Percentiles rank a stretch among this genome's conserved stretches.
Conservation (phyloP, 1,140 invertebrate genomes). For the Paracyclopina nana region DNA sequence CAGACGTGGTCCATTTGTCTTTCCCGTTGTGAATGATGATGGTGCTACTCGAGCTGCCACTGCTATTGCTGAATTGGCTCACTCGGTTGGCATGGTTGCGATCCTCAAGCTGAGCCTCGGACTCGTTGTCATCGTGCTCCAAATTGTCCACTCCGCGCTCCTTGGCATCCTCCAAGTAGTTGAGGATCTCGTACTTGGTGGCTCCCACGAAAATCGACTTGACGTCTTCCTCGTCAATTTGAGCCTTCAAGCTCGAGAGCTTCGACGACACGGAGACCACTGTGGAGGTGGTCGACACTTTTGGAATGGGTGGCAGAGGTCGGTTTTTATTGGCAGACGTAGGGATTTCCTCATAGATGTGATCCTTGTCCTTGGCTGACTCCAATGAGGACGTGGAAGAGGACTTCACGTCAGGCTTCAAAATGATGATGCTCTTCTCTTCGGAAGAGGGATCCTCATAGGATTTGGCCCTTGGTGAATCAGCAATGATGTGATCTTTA, state of each 20-base stretch:
- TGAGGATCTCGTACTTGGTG: constrained; percentile 67
- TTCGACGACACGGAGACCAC: no score
- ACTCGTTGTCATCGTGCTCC: no score
- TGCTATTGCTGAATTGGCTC: constrained; percentile 7
- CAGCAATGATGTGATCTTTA: neutral
- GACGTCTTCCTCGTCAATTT: constrained; percentile 24
- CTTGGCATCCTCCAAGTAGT: constrained; percentile 63
- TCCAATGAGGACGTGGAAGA: neutral
- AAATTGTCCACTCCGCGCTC: no score
- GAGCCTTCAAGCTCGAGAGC: no score
- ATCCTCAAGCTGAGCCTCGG: neutral
- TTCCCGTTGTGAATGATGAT: constrained; percentile 19
- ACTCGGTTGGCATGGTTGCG: constrained; percentile 4
- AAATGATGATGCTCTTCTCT: no score
- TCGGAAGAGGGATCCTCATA: neutral
- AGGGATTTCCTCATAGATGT: constrained; percentile 67
- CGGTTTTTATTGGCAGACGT: constrained; percentile 33
- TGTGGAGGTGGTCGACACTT: no score
- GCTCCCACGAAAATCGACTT: constrained; percentile 58
- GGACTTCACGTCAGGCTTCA: neutral
- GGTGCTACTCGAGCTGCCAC: constrained; percentile 19
- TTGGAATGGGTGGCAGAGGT: constrained; percentile 40
- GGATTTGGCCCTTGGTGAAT: neutral
- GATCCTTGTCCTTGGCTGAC: constrained; percentile 36
- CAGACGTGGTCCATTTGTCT: constrained; percentile 28